Evolutionary conservation across 2,888 invertebrate species (phyloP), one percentile per base, ranked within the genome.

Genomic region (Melanotus villosus): DNA sequence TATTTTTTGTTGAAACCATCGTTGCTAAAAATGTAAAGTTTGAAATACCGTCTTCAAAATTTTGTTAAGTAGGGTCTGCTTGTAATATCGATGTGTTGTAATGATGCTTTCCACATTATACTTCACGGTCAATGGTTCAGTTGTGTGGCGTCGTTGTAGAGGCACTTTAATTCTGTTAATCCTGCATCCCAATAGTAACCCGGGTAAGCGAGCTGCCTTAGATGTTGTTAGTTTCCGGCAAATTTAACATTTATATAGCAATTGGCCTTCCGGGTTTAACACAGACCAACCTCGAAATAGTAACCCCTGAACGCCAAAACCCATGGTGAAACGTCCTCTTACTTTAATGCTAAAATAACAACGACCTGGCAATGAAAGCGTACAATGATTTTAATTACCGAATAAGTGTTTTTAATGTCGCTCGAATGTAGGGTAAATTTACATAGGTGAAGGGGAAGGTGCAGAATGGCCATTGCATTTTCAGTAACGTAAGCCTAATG

Each of bases 181-280:
- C 57, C 56, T 16, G 18, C 63, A 63, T 63, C 56, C 56, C 10
- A 41, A 54, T 59, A 59, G 66, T 58, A 66, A 59, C 9, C 43
- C 14, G 16, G 18, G 26, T 54, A 54, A 56, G 56, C 60, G 45
- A 34, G 52, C 60, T 36, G 56, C 60, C 47, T 62, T 62, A 67
- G 56, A 62, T 67, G 57, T 62, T 56, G 43, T 56, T 56, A 62
- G 57, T 68, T 68, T 68, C 68, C 57, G 56, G 68, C 56, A 62
- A 68, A 68, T 68, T 68, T 62, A 68, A 68, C 68, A 68, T 68
- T 68, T 68, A 57, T 68, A 45, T 63, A 26, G 68, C 63, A 68
- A 68, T 68, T 68, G 68, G 45, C 60, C 60, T 62, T 67, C 50
- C 56, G 45, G 56, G 58, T 30, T 26, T n/a, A 58, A 26, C 58